phyloP scores from a whole-genome alignment of 2,888 invertebrate species.

The Tubulanus polymorphus region DNA sequence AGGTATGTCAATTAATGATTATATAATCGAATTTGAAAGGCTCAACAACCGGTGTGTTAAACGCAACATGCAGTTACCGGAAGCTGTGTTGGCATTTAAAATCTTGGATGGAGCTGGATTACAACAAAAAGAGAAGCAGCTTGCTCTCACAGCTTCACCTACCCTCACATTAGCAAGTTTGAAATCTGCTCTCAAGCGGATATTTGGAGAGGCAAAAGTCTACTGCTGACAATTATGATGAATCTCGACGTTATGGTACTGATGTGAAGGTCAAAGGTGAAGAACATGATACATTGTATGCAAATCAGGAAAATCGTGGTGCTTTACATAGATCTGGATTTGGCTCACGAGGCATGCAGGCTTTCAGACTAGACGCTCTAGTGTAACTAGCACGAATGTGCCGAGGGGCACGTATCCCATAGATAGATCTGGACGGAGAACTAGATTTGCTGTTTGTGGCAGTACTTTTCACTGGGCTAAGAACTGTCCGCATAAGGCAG shows the following conservation, averaged over 20 bases:
- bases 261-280: too few species aligned
- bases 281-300: too few species aligned
- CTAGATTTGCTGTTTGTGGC: neutral
- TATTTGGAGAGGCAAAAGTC: neutral
- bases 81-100: constrained; percentile 5
- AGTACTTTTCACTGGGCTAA: neutral
- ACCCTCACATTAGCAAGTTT: too few species aligned
- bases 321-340: too few species aligned
- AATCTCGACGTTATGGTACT: too few species aligned
- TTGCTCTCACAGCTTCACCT: neutral
- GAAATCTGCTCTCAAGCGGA: neutral
- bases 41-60: neutral
- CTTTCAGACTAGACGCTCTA: too few species aligned
- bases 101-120: neutral
- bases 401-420: neutral
- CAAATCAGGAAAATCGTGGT: too few species aligned
- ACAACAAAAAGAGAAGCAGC: neutral
- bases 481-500: neutral
- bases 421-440: neutral
- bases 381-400: too few species aligned
- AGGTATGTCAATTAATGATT: neutral
- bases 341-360: too few species aligned
- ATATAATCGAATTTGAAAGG: constrained; percentile 4
- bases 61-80: constrained; percentile 1
- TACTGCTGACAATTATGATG: neutral